A percentile compares a stretch with the other conserved stretches of the same genome.
Evolutionary conservation across 1,140 invertebrate genomes (phyloP).

Genomic region (Nasonia longicornis): DNA sequence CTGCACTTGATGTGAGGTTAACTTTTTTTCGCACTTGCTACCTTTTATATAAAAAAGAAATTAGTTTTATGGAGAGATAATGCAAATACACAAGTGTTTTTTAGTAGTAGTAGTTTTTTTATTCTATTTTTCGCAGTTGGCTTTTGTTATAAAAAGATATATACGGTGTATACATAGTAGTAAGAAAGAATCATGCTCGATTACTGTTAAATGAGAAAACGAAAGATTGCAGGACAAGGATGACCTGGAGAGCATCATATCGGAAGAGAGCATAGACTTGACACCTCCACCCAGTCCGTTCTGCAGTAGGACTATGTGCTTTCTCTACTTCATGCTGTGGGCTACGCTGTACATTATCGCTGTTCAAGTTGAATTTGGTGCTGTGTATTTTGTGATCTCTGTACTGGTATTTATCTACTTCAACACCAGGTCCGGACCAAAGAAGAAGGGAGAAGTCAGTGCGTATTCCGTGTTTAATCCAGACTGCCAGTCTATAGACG

Average conservation of each 20-base stretch:
- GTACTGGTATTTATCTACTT: conserved; percentile 83
- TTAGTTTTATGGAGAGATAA: conserved; percentile 8
- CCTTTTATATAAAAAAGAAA: not conserved
- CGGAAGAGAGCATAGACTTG: conserved; percentile 54
- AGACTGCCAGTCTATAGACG: conserved; percentile 91
- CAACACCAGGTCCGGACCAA: conserved; percentile 83
- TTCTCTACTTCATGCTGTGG: conserved; percentile 76
- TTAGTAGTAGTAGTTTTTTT: not conserved
- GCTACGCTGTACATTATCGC: conserved; percentile 75
- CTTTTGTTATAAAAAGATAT: conserved; percentile 28
- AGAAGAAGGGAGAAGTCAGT: conserved; percentile 82
- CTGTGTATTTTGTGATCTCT: conserved; percentile 88
- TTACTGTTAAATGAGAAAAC: conserved; percentile 42
- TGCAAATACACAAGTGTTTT: not conserved
- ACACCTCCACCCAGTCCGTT: conserved; percentile 48
- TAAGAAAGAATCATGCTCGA: not conserved
- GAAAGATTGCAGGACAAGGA: conserved; percentile 56
- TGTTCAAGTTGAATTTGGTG: conserved; percentile 88
- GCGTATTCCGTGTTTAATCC: conserved; percentile 99
- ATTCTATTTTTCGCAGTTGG: conserved; percentile 5
- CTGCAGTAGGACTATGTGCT: conserved; percentile 51
- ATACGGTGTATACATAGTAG: conserved; percentile 6
- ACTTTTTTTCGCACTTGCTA: conserved; percentile 21
- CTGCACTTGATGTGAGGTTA: conserved; percentile 57
- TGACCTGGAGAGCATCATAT: conserved; percentile 53